phyloP scores from a whole-genome alignment of 1,140 invertebrate genomes.

The Pissodes strobi region DNA sequence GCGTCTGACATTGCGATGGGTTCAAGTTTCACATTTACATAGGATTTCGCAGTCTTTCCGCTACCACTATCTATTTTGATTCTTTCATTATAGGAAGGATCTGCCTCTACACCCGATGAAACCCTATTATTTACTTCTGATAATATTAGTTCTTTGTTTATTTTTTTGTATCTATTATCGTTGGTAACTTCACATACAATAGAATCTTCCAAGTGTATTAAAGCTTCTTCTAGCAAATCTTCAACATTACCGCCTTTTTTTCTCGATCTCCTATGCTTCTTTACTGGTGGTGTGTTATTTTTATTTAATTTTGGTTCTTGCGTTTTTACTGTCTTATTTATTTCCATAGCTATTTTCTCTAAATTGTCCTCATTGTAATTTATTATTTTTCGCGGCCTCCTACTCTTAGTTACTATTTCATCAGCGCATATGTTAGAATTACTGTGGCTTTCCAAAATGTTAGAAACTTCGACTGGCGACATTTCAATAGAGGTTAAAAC shows the following conservation, averaged over 20 bases:
- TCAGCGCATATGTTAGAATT: background rate
- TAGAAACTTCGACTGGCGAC: too few relatives aligned
- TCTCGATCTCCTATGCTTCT: background rate
- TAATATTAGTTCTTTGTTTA: too few relatives aligned
- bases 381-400: background rate
- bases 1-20: too few relatives aligned
- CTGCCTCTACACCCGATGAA: too few relatives aligned
- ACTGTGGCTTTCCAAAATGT: too few relatives aligned
- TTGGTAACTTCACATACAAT: background rate
- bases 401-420: background rate
- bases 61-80: too few relatives aligned
- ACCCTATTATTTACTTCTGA: too few relatives aligned
- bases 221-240: background rate
- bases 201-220: background rate
- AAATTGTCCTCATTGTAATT: slow-evolving; percentile 18
- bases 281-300: background rate
- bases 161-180: background rate
- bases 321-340: background rate
- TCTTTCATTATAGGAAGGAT: too few relatives aligned
- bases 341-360: background rate
- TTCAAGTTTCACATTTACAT: too few relatives aligned
- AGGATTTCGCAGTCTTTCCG: too few relatives aligned
- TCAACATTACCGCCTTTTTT: background rate
- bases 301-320: background rate
- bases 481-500: too few relatives aligned